Base-by-base conservation (phyloP, 2,797 vertebrate genomes). In the Onychomys leucogaster region DNA sequence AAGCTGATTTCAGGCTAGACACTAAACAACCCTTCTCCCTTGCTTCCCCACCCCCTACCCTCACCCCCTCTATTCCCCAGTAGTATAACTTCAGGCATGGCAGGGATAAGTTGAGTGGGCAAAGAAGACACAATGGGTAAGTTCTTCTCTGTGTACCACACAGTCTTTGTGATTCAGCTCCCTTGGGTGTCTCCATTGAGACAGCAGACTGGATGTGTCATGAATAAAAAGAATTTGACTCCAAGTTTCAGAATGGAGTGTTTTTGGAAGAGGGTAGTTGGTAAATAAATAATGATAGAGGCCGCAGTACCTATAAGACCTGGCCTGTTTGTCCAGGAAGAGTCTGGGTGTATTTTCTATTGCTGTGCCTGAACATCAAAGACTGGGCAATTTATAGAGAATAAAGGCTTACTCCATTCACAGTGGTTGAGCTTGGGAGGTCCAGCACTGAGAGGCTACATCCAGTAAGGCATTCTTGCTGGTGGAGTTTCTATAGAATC, bases 341-440 rank as follows among this genome's bases (percentile, higher is more conserved):
- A 13, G 19, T 46, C 37, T 59, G 71, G 61, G 12, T 73, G 2
- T 14, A 52, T 63, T 89, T 73, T 59, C 19, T 34, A 4, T 71
- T 81, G 25, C 55, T 73, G 61, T 34, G 49, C n/a, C 52, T 73
- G 41, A 59, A 29, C n/a, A 27, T 2, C 34, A 32, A 65, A 49
- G 84, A 52, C 41, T 49, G 67, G 32, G 25, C 13, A 57, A 49
- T 61, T 59, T 80, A 73, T 23, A 81, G 76, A 94, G 25, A 88
- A 49, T 29, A 94, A 81, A 94, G 12, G 7, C 34, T 94, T 73
- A 73, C 34, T 82, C 25, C 49, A 34, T 43, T 94, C 13, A 49
- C 34, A 34, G 0, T 46, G 65, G 61, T n/a, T 27, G 41, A 71
- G 12, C 4, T 34, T 49, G 4, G 41, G 75, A 80, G 75, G 17